Evolutionary conservation across 2,797 vertebrate species (phyloP).

Genomic region (Eulemur mongoz): DNA sequence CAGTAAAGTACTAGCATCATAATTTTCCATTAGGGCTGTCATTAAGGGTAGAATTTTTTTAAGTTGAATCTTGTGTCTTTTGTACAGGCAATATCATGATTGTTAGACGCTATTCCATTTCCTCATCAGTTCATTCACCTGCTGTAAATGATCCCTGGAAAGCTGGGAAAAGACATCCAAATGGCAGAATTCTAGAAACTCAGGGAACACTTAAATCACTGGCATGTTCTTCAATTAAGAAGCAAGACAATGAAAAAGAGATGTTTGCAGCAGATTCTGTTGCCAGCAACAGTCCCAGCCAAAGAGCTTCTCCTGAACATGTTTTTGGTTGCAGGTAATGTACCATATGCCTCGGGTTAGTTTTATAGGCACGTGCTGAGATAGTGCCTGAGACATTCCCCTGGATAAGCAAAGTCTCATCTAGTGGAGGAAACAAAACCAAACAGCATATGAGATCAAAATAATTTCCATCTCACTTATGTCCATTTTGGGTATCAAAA

Average conservation of each 20-base stretch:
- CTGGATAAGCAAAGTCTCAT: neutral
- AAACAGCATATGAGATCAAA: neutral
- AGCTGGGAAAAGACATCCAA: slow-evolving; percentile 46
- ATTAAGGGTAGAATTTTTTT: neutral
- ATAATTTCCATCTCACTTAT: neutral
- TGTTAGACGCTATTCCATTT: slow-evolving; percentile 91
- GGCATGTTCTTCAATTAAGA: slow-evolving; percentile 58
- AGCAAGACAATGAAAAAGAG: slow-evolving; percentile 13
- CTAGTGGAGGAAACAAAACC: neutral
- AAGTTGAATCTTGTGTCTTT: slow-evolving; percentile 62
- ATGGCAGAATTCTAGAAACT: slow-evolving; percentile 69
- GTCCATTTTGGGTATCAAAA: neutral
- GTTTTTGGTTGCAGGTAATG: slow-evolving; percentile 89
- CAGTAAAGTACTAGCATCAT: neutral
- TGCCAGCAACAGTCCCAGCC: slow-evolving; percentile 73
- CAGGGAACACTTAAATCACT: slow-evolving; percentile 46
- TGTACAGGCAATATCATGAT: slow-evolving; percentile 92
- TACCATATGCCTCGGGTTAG: neutral
- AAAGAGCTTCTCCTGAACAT: slow-evolving; percentile 87
- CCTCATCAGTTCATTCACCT: slow-evolving; percentile 80
- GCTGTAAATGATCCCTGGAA: slow-evolving; percentile 71
- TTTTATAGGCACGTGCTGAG: neutral
- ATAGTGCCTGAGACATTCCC: neutral
- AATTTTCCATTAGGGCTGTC: neutral
- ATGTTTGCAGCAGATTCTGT: neutral